Percentiles rank a stretch among this genome's conserved stretches.
Evolutionary conservation across 2,888 invertebrate genomes (phyloP).

Genomic region (Drosophila pseudotakahashii): DNA sequence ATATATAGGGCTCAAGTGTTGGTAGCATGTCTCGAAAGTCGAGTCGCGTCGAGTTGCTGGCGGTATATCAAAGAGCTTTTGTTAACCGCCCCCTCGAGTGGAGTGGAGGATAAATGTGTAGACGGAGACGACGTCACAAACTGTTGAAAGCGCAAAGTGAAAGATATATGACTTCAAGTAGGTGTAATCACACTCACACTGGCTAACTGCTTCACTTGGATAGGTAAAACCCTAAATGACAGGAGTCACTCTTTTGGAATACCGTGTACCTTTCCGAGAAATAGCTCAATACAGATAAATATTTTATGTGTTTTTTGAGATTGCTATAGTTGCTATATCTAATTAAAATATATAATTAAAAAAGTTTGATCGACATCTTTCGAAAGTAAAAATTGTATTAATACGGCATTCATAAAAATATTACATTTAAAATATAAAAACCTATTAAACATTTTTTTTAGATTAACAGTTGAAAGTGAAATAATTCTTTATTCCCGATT

Average conservation of each 20-base stretch:
- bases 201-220: slow-evolving; percentile 30
- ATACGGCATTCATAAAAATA: too few relatives aligned
- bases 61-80: slow-evolving; percentile 74
- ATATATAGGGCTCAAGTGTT: slow-evolving; percentile 49
- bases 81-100: slow-evolving; percentile 59
- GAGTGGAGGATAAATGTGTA: slow-evolving; percentile 59
- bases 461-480: too few relatives aligned
- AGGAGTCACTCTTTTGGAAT: slow-evolving; percentile 1
- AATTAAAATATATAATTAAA: too few relatives aligned
- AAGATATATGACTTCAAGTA: slow-evolving; percentile 79
- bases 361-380: too few relatives aligned
- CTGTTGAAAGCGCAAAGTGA: slow-evolving; percentile 80
- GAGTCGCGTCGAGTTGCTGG: slow-evolving; percentile 46
- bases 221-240: slow-evolving; percentile 18
- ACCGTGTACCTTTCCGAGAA: neutral
- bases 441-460: too few relatives aligned
- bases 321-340: too few relatives aligned
- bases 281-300: too few relatives aligned
- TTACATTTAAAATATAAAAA: too few relatives aligned
- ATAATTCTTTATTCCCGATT: too few relatives aligned
- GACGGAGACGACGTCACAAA: slow-evolving; percentile 71
- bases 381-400: too few relatives aligned
- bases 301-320: too few relatives aligned
- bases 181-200: slow-evolving; percentile 70
- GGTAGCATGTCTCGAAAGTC: slow-evolving; percentile 66